Percentiles rank a stretch among this genome's conserved stretches.
Evolutionary conservation across 92 coral and sea anemone species (phyloP).

Genomic region (Epizoanthus scotinus): DNA sequence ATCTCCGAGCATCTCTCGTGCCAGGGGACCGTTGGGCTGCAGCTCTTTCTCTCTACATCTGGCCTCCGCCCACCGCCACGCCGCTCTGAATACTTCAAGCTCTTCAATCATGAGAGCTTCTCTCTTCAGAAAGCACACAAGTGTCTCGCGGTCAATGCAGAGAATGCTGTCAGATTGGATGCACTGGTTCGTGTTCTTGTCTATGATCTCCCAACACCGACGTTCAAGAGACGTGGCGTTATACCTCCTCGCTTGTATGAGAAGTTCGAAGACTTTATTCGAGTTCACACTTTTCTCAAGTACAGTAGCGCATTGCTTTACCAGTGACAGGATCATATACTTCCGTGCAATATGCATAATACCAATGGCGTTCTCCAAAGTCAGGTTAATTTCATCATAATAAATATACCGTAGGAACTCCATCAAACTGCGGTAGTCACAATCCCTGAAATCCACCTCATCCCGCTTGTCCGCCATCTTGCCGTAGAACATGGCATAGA

Average conservation of each 20-base stretch:
- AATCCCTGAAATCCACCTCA: constrained; percentile 62
- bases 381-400: constrained; percentile 59
- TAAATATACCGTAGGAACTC: constrained; percentile 69
- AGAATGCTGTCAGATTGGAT: constrained; percentile 52
- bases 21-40: constrained; percentile 39
- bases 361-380: constrained; percentile 58
- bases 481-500: constrained; percentile 45
- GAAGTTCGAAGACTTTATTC: constrained; percentile 51
- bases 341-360: constrained; percentile 68
- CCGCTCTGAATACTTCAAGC: constrained; percentile 60
- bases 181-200: constrained; percentile 48
- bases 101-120: constrained; percentile 65
- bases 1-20: constrained; percentile 57
- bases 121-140: constrained; percentile 52
- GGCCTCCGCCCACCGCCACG: constrained; percentile 61
- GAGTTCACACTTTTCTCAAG: constrained; percentile 47
- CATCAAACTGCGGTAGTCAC: constrained; percentile 53
- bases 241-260: constrained; percentile 61
- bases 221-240: constrained; percentile 56
- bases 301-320: constrained; percentile 53
- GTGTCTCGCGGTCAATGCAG: constrained; percentile 54
- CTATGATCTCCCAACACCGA: constrained; percentile 66
- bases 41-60: constrained; percentile 51
- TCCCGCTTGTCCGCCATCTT: constrained; percentile 50
- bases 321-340: constrained; percentile 59